Base-by-base conservation (phyloP, 2,113 vertebrate species). In the Antennarius striatus region DNA sequence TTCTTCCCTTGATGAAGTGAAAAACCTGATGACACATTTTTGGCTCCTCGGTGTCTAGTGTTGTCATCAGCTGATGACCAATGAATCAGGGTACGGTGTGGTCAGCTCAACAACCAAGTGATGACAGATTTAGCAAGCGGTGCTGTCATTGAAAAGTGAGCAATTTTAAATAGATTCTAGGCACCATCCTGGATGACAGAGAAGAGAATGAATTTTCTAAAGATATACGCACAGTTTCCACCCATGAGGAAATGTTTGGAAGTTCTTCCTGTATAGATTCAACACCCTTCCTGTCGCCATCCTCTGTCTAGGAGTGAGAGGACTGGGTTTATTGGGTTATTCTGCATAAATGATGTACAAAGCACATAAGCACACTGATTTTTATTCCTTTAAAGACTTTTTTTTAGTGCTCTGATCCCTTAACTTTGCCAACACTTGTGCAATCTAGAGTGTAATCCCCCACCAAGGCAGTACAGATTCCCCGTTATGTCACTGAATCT, bases 201-300 rank as follows among this genome's bases (percentile, higher is more conserved):
- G 50, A 67, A 68, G 43, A 70, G 51, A 73, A 66, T 46, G 70
- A 13, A 36, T 40, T 71, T 45, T 29, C 63, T 76, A 71, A 75
- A 81, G 46, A 75, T 83, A 75, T 10, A 58, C 48, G 13, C 46
- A 15, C 36, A 0, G 46, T 73, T 80, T 83, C 65, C 65, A 57
- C 80, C 82, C 64, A 52, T 29, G 48, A 78, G 82, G 84, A 87
- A 85, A 45, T 76, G 80, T 56, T 76, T 73, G 65, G 66, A 82
- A 77, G 81, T 78, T 80, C 79, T 81, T 86, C 84, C 80, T 84
- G 54, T 48, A 3, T 53, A 28, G 42, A 50, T 52, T 70, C n/a
- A 17, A 79, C 88, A 79, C 88, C 88, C 88, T 85, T 90, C 88
- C 90, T 89, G 87, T 87, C 90, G 75, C 85, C 82, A 60, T 77